Conservation (phyloP, 2,888 invertebrate species). For the Rhaphigaster nebulosa region DNA sequence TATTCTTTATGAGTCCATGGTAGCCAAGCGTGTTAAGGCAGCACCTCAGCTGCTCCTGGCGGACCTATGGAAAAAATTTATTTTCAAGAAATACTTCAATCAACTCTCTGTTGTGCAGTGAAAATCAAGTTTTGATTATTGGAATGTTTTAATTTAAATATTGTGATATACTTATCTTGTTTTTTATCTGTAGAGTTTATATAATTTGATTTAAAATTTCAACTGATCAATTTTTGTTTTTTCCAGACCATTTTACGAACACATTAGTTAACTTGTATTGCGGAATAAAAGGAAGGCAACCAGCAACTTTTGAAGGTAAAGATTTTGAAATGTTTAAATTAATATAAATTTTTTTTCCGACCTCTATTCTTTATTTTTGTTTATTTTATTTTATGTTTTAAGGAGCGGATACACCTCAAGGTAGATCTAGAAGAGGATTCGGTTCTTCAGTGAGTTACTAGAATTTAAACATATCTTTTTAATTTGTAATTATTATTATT, state of each 20-base stretch:
- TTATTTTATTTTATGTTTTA: background rate
- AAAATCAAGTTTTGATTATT: no score
- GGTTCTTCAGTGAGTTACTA: conserved; percentile 13
- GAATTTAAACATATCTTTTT: background rate
- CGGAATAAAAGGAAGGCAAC: conserved; percentile 49
- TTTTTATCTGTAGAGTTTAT: no score
- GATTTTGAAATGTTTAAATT: background rate
- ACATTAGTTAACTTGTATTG: conserved; percentile 52
- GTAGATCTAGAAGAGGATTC: background rate
- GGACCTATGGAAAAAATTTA: no score
- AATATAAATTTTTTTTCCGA: background rate
- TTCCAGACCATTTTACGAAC: conserved; percentile 25
- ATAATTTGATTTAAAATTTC: background rate
- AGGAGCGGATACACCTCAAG: background rate
- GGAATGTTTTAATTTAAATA: no score
- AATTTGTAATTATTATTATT: background rate
- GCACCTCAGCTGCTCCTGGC: no score
- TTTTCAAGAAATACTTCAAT: no score
- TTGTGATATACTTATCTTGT: no score
- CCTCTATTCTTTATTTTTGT: background rate
- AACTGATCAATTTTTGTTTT: background rate
- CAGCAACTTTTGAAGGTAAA: conserved; percentile 15
- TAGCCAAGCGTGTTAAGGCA: no score
- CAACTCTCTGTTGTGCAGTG: no score
- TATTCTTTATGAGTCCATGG: no score